Evolutionary conservation across 2,888 invertebrate genomes (phyloP), one percentile per base, ranked within the genome.

Genomic region (Xestia sexstrigata): DNA sequence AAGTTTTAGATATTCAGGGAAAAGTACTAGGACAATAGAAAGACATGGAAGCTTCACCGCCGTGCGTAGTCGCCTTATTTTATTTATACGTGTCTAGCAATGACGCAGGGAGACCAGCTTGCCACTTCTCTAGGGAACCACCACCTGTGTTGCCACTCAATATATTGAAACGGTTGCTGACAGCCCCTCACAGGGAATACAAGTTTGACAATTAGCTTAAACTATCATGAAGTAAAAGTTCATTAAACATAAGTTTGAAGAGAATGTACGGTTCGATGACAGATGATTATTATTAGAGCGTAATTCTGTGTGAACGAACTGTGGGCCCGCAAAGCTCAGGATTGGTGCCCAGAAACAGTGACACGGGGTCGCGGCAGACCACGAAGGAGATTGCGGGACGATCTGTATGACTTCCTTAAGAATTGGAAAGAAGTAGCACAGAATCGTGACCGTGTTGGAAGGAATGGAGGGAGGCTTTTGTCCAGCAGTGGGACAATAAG

Each of bases 111-210:
- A 83, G 76, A 82, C 82, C 68, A 81, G 71, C 62, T 62, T 73
- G 70, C 49, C 74, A 74, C 42, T 73, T 93, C 94, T 84, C 94
- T 52, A 81, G 94, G 91, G 94, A 94, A 92, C 86, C 74, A 74
- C 78, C 94, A 93, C 84, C 91, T 93, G 93, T 76, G 86, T 80
- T 78, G 84, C 81, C 77, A 86, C 88, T 89, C 90, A 85, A 90
- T 91, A 87, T 84, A 85, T 84, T 86, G 79, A 84, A 82, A 79
- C 76, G 66, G 67, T 78, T 72, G 70, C 49, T 74, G 69, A n/a
- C 55, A 84, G 63, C 39, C 62, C 39, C 58, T 60, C 74, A 49
- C 82, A 74, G 84, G 79, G 78, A 82, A 82, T 85, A 78, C 75
- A 83, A 85, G 62, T 84, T 84, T 66, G 75, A 66, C 76, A 73